Evolutionary conservation across 2,113 vertebrate species (phyloP), one percentile per base, ranked within the genome.

Genomic region (Quiscalus mexicanus): DNA sequence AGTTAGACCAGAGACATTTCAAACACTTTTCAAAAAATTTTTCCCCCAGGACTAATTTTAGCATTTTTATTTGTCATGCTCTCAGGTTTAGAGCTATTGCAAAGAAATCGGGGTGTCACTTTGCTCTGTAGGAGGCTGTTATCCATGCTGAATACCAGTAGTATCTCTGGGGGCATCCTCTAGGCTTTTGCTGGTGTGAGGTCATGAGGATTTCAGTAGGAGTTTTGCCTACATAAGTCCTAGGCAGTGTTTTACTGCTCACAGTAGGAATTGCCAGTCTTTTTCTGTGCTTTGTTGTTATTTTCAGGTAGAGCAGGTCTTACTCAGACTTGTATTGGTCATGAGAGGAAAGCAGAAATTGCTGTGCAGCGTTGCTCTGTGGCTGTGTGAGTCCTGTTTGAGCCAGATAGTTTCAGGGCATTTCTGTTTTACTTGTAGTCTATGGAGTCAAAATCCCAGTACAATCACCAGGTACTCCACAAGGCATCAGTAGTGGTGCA

Each of bases 1-100:
- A 45, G 79, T 88, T 96, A 95, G 73, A 84, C 68, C 65, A 93
- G 84, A 91, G 39, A 60, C 67, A 44, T 89, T 92, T 92, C 90
- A 58, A 91, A 63, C 60, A 35, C 27, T 42, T 41, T 12, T 22
- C 1, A 8, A 67, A 21, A 14, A 4, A 2, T 1, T 25, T 20
- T 16, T 15, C 21, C 78, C 62, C 82, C 37, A 12, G 1, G 90
- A 84, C 30, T 79, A 82, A 37, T 69, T 50, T 77, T 91, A 95
- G 62, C 73, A 45, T 64, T 95, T 95, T 78, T 75, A 67, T 81
- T 93, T 85, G 81, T 92, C 62, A 33, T 7, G 33, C 80, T 95
- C 77, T 88, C 85, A 60, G 87, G 60, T 96, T 95, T 73, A 91
- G 68, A 96, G 69, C 69, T 86, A 27, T 68, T 90, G 74, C 71